Percentiles rank a stretch among this genome's conserved stretches.
Conservation (phyloP, 1,140 invertebrate species). For the Aradophagus sp. region DNA sequence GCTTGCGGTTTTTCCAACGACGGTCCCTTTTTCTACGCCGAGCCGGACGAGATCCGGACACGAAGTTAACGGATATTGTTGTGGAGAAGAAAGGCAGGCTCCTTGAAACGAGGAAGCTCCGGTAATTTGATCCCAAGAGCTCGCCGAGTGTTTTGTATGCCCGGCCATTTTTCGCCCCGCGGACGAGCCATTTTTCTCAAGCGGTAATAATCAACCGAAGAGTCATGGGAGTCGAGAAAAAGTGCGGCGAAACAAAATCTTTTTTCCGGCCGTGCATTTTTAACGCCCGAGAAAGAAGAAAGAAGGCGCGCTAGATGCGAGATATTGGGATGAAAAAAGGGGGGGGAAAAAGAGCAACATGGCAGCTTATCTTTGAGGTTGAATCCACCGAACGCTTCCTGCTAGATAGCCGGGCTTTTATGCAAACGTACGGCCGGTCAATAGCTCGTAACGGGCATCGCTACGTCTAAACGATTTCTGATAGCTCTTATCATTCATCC, state of each 20-base stretch:
- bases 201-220: no score
- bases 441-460: constrained; percentile 24
- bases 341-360: no score
- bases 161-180: no score
- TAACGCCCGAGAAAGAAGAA: no score
- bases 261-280: no score
- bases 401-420: constrained; percentile 25
- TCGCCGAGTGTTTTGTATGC: no score
- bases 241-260: no score
- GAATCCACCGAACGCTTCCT: constrained; percentile 13
- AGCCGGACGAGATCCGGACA: constrained; percentile 1
- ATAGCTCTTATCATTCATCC: constrained; percentile 34
- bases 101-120: constrained; percentile 5
- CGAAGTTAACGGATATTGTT: constrained; percentile 17
- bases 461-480: constrained; percentile 28
- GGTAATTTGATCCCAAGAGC: no score
- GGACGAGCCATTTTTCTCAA: no score
- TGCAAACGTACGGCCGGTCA: background rate
- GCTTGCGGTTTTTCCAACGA: constrained; percentile 2
- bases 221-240: constrained; percentile 69
- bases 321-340: no score
- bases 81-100: background rate
- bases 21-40: background rate
- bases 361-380: no score
- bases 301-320: no score